Percentiles rank a stretch among this genome's conserved stretches.
These are phyloP conservation scores for Hoplodrina blanda DNA, from an alignment of 2,888 invertebrate species.

Conservation along the genomic window DNA sequence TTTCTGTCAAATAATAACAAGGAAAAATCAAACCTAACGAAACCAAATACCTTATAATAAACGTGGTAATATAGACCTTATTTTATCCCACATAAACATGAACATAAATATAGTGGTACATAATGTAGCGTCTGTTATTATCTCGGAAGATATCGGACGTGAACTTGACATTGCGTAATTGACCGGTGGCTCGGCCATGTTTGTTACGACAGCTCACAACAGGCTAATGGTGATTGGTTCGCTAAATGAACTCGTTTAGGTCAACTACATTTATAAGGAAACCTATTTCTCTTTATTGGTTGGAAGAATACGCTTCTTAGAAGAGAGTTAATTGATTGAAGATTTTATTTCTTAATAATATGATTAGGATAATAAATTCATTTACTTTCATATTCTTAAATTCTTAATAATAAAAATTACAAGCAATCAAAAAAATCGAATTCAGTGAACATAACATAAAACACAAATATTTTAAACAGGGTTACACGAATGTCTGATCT, in stretches of 20 bases:
- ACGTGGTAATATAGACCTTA: constrained; percentile 10
- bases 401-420: background rate
- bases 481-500: background rate
- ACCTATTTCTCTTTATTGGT: constrained; percentile 44
- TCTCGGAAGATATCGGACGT: constrained; percentile 34
- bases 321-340: constrained; percentile 3
- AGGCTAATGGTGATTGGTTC: constrained; percentile 49
- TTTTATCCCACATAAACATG: constrained; percentile 30
- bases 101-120: constrained; percentile 31
- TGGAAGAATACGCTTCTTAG: constrained; percentile 18
- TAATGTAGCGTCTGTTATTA: constrained; percentile 33
- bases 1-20: background rate
- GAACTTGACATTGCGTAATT: constrained; percentile 43
- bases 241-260: constrained; percentile 40
- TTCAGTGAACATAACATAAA: background rate
- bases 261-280: constrained; percentile 41
- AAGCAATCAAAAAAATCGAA: background rate
- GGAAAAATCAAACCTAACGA: background rate
- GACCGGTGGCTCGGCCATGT: constrained; percentile 40
- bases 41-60: constrained; percentile 7
- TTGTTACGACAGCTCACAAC: constrained; percentile 30
- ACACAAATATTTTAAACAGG: background rate
- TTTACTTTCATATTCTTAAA: background rate
- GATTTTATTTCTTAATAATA: background rate
- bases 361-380: background rate